Evolutionary conservation across 2,888 invertebrate genomes (phyloP), one percentile per base, ranked within the genome.

Genomic region (Drosophila phalerata): DNA sequence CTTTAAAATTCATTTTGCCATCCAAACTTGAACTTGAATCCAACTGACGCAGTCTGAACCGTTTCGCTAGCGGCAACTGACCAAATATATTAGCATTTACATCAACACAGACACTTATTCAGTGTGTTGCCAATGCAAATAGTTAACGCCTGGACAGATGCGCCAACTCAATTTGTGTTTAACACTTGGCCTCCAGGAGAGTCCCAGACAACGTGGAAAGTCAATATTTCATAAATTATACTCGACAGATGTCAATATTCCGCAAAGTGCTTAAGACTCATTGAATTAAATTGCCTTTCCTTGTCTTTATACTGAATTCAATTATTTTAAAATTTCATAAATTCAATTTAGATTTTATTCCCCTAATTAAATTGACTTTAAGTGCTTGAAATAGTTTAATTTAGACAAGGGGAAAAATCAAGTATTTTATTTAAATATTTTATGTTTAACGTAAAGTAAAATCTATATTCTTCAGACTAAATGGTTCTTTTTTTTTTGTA

Each of bases 21-120:
- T 51, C 42, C 38, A 49, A 85, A 69, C 70, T 57, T 76, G 71
- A 83, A 83, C 73, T 69, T 77, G 65, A 73, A 40, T 51, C 30
- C 37, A 17, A 25, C 25, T 37, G 57, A 62, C 49, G 55, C 58
- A 25, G 69, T 56, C 60, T 60, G 49, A 28, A 40, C 40, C 48
- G 15, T 8, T 52, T 55, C 28, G 68, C 55, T 65, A 10, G 11
- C 47, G 73, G 67, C 65, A 60, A 58, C 70, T 71, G 51, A 45
- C 42, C 45, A 47, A 55, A 73, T 70, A 56, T 73, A 76, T 80
- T 81, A 57, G 30, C 52, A 64, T 69, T 66, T 47, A 34, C 52
- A 53, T 56, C 45, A 62, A 58, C 43, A 48, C 13, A 45, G 55
- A 52, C 43, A 22, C 30, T 19, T 56, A n/a, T 34, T 19, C 37